A percentile compares a stretch with the other conserved stretches of the same genome.
Conservation (phyloP, 2,797 vertebrate species). For the Chaetodon trifasciatus region DNA sequence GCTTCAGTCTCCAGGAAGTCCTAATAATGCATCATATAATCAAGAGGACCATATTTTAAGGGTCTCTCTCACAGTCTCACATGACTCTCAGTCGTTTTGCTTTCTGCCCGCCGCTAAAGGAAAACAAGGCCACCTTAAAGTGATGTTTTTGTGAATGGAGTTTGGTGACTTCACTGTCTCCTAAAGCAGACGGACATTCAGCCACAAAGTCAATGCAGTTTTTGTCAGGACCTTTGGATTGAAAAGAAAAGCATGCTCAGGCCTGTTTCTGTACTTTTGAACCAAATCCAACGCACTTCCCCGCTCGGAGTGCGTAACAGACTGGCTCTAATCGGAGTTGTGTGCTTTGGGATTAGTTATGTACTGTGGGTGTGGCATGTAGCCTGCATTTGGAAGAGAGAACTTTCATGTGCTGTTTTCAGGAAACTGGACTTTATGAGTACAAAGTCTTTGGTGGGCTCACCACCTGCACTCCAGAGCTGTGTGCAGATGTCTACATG, state of each 20-base stretch:
- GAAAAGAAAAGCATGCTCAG: not conserved
- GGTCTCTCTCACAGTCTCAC: not conserved
- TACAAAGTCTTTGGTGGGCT: constrained; percentile 92
- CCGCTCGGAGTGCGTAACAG: not conserved
- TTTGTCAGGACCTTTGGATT: too few species aligned
- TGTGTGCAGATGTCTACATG: constrained; percentile 93
- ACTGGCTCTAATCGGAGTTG: constrained; percentile 42
- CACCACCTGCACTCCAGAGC: constrained; percentile 80
- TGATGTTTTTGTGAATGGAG: constrained; percentile 17
- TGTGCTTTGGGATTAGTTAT: constrained; percentile 48
- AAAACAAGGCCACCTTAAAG: not conserved
- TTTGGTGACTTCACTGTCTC: not conserved
- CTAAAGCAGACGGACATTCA: not conserved
- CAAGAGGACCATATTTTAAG: too few species aligned
- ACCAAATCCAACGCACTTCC: constrained; percentile 20
- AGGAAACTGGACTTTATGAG: constrained; percentile 91
- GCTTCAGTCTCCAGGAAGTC: too few species aligned
- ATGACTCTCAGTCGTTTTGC: not conserved
- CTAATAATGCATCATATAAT: too few species aligned
- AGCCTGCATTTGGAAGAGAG: constrained; percentile 31
- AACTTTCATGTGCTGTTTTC: constrained; percentile 63
- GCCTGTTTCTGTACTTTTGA: constrained; percentile 7
- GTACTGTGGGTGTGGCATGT: constrained; percentile 39
- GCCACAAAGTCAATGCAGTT: not conserved
- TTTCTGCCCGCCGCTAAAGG: not conserved